Conservation (phyloP, 2,113 vertebrate species). For the Ailurus styani region DNA sequence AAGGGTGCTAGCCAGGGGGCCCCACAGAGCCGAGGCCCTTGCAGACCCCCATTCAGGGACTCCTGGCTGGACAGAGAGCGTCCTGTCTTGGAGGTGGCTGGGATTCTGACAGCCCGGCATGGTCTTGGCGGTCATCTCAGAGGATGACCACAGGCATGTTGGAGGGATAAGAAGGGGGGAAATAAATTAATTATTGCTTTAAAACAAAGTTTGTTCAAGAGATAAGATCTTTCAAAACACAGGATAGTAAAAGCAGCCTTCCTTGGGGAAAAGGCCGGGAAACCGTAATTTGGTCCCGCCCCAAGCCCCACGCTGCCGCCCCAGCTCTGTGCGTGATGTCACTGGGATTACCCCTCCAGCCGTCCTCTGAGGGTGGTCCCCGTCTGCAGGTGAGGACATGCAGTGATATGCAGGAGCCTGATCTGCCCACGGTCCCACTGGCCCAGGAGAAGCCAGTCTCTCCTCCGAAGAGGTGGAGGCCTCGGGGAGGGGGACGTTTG, state of each 20-base stretch:
- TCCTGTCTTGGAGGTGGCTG: background rate
- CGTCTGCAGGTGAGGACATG: background rate
- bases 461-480: background rate
- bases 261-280: background rate
- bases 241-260: background rate
- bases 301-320: fast-evolving
- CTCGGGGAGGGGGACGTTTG: fast-evolving
- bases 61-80: background rate
- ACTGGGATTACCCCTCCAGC: fast-evolving
- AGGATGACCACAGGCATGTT: background rate
- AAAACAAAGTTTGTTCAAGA: background rate
- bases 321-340: background rate
- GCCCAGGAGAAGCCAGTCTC: background rate
- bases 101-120: background rate
- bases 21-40: background rate
- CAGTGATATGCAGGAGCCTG: fast-evolving
- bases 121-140: background rate
- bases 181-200: background rate
- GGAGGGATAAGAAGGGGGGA: background rate
- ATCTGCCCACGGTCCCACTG: background rate
- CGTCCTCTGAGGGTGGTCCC: background rate
- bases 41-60: background rate
- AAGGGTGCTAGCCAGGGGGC: background rate
- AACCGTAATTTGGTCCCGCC: background rate
- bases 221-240: background rate